Conservation (phyloP, 2,797 vertebrate species). For the Adelosebastes latens region DNA sequence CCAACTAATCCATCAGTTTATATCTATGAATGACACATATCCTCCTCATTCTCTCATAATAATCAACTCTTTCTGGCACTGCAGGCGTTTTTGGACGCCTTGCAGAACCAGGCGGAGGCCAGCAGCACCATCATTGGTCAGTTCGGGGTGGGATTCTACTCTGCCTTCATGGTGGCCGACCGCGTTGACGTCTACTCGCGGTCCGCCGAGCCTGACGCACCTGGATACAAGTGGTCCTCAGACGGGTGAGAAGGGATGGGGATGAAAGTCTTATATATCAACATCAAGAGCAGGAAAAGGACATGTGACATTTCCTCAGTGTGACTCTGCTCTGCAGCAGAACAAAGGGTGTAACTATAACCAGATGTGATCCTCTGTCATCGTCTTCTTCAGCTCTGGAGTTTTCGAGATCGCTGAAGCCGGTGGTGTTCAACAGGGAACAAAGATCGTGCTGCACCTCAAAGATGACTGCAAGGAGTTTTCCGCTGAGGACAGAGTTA, state of each 20-base stretch:
- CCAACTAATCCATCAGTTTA: background rate
- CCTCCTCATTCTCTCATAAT: background rate
- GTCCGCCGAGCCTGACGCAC: conserved; percentile 77
- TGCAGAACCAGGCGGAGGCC: conserved; percentile 91
- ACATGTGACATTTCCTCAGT: background rate
- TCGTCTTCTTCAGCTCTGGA: conserved; percentile 86
- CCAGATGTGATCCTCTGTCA: background rate
- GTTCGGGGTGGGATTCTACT: conserved; percentile 99
- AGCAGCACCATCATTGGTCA: conserved; percentile 95
- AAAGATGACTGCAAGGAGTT: conserved; percentile 96
- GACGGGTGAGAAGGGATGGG: conserved; percentile 87
- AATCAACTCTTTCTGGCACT: background rate
- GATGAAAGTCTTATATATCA: background rate
- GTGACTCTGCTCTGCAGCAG: background rate
- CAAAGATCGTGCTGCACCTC: conserved; percentile 94
- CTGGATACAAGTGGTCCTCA: conserved; percentile 93
- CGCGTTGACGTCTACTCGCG: conserved; percentile 93
- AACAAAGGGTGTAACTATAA: background rate
- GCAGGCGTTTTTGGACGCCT: conserved; percentile 92
- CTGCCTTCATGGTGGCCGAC: conserved; percentile 95
- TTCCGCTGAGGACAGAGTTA: conserved; percentile 89
- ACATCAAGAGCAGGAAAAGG: background rate
- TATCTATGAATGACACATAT: background rate
- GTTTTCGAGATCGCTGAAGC: conserved; percentile 93
- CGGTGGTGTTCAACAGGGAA: conserved; percentile 90